Percentiles rank a stretch among this genome's conserved stretches.
phyloP scores from a whole-genome alignment of 2,797 vertebrate species.

The Octomys mimax region DNA sequence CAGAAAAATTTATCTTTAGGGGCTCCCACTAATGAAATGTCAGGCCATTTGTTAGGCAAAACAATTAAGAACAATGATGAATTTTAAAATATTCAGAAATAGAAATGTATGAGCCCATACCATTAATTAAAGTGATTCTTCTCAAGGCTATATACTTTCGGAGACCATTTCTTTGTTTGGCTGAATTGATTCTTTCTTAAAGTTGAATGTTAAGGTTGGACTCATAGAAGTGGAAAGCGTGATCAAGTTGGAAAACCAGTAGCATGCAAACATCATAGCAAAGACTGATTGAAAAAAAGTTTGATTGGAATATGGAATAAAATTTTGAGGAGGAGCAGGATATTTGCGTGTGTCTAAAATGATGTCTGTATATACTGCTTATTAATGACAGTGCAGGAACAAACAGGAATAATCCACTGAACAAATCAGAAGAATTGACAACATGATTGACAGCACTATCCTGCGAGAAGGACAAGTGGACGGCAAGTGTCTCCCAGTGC shows the following conservation, averaged over 20 bases:
- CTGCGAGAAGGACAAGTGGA: background rate
- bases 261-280: conserved; percentile 1
- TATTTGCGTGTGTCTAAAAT: conserved; percentile 22
- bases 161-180: background rate
- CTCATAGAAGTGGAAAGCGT: background rate
- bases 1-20: background rate
- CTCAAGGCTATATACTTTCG: background rate
- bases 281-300: conserved; percentile 38
- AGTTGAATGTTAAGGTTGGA: background rate
- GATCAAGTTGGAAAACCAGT: background rate
- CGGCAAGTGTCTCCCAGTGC: background rate
- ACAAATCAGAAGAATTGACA: background rate
- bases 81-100: conserved; percentile 28
- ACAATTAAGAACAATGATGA: background rate
- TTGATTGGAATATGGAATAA: background rate
- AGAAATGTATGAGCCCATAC: background rate
- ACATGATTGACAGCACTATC: background rate
- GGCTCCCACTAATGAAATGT: background rate
- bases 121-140: background rate
- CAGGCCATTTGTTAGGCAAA: conserved; percentile 8
- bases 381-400: background rate
- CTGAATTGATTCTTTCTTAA: background rate
- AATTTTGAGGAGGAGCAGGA: conserved; percentile 7
- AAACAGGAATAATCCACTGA: background rate
- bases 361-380: background rate